Base-by-base conservation (phyloP, 92 coral and sea anemone species). In the Parazoanthus darwini region DNA sequence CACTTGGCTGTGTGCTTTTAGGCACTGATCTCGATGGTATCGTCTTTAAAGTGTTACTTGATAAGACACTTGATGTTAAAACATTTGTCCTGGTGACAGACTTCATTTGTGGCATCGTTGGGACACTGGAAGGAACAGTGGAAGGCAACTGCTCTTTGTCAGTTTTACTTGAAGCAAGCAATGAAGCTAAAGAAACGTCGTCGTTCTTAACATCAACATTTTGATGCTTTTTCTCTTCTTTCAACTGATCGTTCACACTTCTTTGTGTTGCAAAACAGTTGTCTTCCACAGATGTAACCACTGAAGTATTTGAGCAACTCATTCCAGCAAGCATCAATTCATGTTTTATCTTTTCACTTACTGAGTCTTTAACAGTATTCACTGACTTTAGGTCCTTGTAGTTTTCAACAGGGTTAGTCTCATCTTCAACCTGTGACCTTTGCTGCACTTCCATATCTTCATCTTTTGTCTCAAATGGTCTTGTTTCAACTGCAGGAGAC, bases 31-130 rank as follows among this genome's bases (percentile, higher is more conserved):
- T 42, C 63, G 86, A 81, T 22, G 33, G 89, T 37, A 73, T 39
- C 50, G 73, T 58, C 77, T 71, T 88, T 63, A 71, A 80, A 66
- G 20, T 43, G 38, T 66, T 82, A 67, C 86, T 66, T 22, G 42
- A 38, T 20, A 51, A 35, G 23, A 82, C 74, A 68, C 54, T 63
- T 22, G 74, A 37, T 22, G 50, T 37, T 82, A 42, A 66, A 11
- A 65, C 76, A 82, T 46, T 63, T 1, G 71, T 79, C 38, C 38
- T 81, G 15, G 46, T 18, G 20, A 50, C 81, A 73, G 81, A 46
- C 46, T 74, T 42, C 44, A 50, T 37, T 44, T 71, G 79, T 72
- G 70, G 63, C 70, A 48, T 22, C 13, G 42, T 22, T 39, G 75
- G 33, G 1, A 36, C 51, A 22, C 37, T 58, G 14, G 76, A 14